Evolutionary conservation across 2,888 invertebrate species (phyloP).

Genomic region (Ectemnius lituratus): DNA sequence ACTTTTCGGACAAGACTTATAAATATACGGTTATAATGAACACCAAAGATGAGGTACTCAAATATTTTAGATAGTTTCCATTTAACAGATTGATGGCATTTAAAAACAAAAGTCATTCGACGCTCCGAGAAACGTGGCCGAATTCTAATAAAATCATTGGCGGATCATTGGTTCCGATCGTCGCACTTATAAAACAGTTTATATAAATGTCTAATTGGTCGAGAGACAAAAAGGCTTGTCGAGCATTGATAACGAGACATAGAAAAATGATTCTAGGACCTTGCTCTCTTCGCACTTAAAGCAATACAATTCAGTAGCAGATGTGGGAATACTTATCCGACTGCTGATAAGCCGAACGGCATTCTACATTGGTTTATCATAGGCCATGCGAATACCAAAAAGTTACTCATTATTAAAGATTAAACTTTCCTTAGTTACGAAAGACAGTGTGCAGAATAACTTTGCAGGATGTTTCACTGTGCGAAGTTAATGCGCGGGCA

Average conservation of each 20-base stretch:
- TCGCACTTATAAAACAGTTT: conserved; percentile 7
- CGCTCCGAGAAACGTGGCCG: background rate
- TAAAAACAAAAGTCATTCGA: background rate
- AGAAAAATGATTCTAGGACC: conserved; percentile 34
- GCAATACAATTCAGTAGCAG: background rate
- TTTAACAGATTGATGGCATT: background rate
- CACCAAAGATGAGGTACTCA: conserved; percentile 4
- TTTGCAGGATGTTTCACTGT: background rate
- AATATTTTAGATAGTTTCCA: background rate
- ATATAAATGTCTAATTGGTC: conserved; percentile 42
- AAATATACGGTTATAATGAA: background rate
- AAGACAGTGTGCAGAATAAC: conserved; percentile 18
- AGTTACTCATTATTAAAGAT: conserved; percentile 23
- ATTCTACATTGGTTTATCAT: conserved; percentile 19
- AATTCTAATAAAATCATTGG: conserved; percentile 14
- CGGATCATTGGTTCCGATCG: background rate
- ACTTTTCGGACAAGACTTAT: background rate
- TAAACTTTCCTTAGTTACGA: conserved; percentile 9
- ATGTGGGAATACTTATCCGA: too few relatives aligned
- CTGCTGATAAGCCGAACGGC: too few relatives aligned
- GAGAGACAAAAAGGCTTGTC: conserved; percentile 36
- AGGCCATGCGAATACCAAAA: conserved; percentile 29
- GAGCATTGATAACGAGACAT: conserved; percentile 25
- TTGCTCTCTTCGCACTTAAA: conserved; percentile 2
- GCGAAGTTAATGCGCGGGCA: background rate